These are phyloP conservation scores for Girardinichthys multiradiatus DNA, from an alignment of 2,113 vertebrate species.

Conservation along the genomic window DNA sequence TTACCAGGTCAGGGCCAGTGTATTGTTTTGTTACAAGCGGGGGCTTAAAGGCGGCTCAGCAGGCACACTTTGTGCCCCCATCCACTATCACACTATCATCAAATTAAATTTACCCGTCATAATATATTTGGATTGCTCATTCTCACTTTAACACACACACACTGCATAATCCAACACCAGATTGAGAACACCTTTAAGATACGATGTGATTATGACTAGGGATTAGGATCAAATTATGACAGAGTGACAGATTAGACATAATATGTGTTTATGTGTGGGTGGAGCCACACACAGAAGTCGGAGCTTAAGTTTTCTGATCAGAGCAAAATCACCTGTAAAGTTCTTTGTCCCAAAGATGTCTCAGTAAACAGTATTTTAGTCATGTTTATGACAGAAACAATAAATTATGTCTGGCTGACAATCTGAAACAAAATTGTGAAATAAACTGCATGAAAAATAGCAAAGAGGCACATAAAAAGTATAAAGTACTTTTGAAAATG, in stretches of 20 bases:
- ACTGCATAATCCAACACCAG: conserved; percentile 79
- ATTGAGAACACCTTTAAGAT: conserved; percentile 85
- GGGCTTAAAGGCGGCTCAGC: conserved; percentile 59
- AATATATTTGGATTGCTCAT: conserved; percentile 60
- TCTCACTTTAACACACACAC: conserved; percentile 52
- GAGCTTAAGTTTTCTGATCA: conserved; percentile 1
- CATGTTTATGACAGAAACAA: background rate
- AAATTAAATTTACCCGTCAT: conserved; percentile 67
- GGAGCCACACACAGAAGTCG: background rate
- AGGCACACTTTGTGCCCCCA: conserved; percentile 16
- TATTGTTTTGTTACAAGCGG: conserved; percentile 47
- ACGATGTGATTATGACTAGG: conserved; percentile 76
- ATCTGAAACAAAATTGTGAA: background rate
- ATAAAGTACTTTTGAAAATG: background rate
- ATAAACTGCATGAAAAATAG: background rate
- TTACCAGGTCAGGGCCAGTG: conserved; percentile 61
- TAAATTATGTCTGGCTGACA: background rate
- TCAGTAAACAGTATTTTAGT: background rate
- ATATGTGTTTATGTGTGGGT: conserved; percentile 22
- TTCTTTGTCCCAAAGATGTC: background rate
- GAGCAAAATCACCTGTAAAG: background rate
- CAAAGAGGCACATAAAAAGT: background rate
- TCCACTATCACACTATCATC: conserved; percentile 69
- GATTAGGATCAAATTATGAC: conserved; percentile 74
- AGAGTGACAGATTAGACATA: conserved; percentile 69